These are phyloP conservation scores for Salvelinus fontinalis DNA, from an alignment of 2,113 vertebrate species.

Conservation along the genomic window DNA sequence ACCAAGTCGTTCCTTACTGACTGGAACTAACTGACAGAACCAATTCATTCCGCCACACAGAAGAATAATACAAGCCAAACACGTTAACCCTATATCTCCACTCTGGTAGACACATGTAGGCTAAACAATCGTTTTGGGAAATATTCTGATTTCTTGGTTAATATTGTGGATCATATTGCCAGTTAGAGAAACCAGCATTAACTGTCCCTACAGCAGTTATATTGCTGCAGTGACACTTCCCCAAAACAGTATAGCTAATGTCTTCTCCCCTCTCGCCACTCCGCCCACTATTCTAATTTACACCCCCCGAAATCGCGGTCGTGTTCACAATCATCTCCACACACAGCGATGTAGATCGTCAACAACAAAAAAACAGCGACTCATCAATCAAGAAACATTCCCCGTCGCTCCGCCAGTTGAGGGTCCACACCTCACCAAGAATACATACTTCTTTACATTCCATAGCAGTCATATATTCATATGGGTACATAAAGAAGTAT, in stretches of 20 bases:
- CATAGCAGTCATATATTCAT: slow-evolving; percentile 99
- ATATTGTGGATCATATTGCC: too few species aligned
- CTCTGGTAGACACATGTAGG: too few species aligned
- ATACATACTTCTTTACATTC: slow-evolving; percentile 99
- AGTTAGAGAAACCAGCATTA: slow-evolving; percentile 52
- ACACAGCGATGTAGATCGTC: slow-evolving; percentile 47
- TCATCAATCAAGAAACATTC: background rate
- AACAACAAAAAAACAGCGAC: slow-evolving; percentile 35
- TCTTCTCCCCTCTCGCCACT: slow-evolving; percentile 45
- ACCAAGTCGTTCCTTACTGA: too few species aligned
- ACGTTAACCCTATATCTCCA: too few species aligned
- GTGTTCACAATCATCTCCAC: slow-evolving; percentile 27
- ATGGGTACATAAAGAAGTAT: slow-evolving; percentile 99
- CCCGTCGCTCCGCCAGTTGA: slow-evolving; percentile 53
- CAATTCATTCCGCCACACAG: too few species aligned
- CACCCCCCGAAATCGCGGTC: slow-evolving; percentile 32
- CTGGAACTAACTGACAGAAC: too few species aligned
- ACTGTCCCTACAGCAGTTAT: slow-evolving; percentile 61
- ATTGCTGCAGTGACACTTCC: slow-evolving; percentile 75
- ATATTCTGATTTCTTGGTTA: too few species aligned
- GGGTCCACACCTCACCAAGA: slow-evolving; percentile 86
- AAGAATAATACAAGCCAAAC: too few species aligned
- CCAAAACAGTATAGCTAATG: slow-evolving; percentile 75
- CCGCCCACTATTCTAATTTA: slow-evolving; percentile 31
- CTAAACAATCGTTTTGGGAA: too few species aligned